Evolutionary conservation across 2,888 invertebrate species (phyloP).

Genomic region (Drosophila hamatofila): DNA sequence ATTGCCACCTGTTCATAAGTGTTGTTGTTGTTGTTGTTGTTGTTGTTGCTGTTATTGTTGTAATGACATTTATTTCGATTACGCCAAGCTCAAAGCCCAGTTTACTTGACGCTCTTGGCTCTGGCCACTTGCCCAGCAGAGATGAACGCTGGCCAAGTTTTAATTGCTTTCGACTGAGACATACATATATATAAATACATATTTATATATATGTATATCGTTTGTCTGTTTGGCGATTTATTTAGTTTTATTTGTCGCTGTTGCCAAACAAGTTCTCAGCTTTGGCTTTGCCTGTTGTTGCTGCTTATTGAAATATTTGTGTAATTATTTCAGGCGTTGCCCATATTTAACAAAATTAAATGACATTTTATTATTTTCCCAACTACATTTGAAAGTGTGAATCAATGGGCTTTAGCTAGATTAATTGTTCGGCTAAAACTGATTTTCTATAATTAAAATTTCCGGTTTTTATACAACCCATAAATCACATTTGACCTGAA

Average conservation of each 20-base stretch:
- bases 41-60: constrained; percentile 22
- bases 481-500: background rate
- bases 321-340: constrained; percentile 13
- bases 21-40: constrained; percentile 23
- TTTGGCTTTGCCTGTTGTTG: background rate
- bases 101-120: constrained; percentile 15
- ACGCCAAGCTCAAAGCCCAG: constrained; percentile 38
- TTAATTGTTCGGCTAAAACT: background rate
- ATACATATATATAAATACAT: background rate
- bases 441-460: background rate
- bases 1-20: constrained; percentile 53
- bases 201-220: background rate
- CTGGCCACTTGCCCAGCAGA: constrained; percentile 26
- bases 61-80: constrained; percentile 52
- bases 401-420: background rate
- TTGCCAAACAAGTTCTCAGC: constrained; percentile 43
- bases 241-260: constrained; percentile 17
- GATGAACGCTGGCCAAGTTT: constrained; percentile 48
- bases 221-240: constrained; percentile 4
- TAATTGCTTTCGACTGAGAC: constrained; percentile 49
- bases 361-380: background rate
- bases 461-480: background rate
- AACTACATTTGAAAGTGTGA: background rate
- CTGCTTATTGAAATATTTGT: constrained; percentile 14
- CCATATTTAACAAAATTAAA: constrained; percentile 14